These are phyloP conservation scores for Oceanodroma tethys DNA, from an alignment of 2,113 vertebrate species.

Conservation along the genomic window DNA sequence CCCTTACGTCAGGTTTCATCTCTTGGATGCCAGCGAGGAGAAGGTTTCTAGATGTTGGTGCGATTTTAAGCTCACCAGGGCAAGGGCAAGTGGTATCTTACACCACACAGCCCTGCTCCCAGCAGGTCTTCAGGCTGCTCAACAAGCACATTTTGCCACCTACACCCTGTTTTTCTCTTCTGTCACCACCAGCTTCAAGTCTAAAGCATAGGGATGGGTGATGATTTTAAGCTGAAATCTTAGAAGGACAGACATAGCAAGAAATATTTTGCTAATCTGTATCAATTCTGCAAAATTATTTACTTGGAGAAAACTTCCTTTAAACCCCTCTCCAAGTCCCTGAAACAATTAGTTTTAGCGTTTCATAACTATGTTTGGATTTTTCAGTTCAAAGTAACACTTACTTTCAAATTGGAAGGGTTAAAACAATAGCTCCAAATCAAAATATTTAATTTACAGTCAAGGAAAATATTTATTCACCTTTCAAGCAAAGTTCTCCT, in stretches of 20 bases:
- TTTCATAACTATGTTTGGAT: background rate
- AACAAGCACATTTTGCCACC: background rate
- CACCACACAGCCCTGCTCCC: background rate
- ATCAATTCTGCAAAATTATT: background rate
- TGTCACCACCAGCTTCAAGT: background rate
- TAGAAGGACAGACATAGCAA: background rate
- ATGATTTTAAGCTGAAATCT: background rate
- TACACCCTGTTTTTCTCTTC: background rate
- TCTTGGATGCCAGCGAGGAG: background rate
- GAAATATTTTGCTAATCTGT: background rate
- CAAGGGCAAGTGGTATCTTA: background rate
- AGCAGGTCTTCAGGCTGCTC: background rate
- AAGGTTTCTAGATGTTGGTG: background rate
- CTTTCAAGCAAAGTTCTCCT: background rate
- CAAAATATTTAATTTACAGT: background rate
- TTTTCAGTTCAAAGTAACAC: background rate
- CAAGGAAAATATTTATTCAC: background rate
- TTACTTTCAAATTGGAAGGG: background rate
- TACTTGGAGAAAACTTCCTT: background rate
- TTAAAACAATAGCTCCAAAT: background rate
- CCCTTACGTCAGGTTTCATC: fast-evolving
- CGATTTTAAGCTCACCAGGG: background rate
- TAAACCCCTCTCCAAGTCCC: background rate
- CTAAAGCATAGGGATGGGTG: background rate
- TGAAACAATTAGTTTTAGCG: background rate